Evolutionary conservation across 2,113 vertebrate genomes (phyloP).

Genomic region (Scalopus aquaticus): DNA sequence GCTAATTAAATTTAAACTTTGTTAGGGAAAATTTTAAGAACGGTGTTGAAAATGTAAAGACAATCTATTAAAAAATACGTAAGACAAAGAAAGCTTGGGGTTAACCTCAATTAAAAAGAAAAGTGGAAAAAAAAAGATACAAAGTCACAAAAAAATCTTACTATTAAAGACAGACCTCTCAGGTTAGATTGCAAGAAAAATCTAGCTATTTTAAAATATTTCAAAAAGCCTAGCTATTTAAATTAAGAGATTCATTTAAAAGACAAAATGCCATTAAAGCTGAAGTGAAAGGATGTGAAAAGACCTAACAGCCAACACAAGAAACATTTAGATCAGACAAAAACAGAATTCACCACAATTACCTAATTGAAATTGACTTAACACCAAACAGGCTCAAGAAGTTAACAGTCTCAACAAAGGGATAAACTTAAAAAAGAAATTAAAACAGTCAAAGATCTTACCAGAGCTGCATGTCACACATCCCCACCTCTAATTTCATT

Average conservation of each 20-base stretch:
- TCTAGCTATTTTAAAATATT: neutral
- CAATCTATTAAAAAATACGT: neutral
- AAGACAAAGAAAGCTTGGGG: neutral
- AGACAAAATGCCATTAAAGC: neutral
- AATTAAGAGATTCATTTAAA: slow-evolving; percentile 9
- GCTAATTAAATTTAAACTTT: neutral
- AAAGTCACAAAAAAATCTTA: slow-evolving; percentile 3
- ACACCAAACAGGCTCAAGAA: slow-evolving; percentile 1
- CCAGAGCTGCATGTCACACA: neutral
- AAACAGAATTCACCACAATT: neutral
- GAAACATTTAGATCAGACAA: neutral
- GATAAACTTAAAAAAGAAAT: neutral
- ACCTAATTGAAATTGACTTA: neutral
- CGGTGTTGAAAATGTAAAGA: neutral
- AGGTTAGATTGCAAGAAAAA: neutral
- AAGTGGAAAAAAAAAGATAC: slow-evolving; percentile 26
- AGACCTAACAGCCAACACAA: neutral
- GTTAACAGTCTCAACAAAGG: neutral
- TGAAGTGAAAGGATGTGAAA: slow-evolving; percentile 21
- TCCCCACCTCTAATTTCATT: neutral
- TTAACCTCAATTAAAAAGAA: neutral
- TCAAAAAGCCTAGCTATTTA: neutral
- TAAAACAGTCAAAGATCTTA: neutral
- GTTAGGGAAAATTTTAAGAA: slow-evolving; percentile 16
- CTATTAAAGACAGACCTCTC: neutral